Percentiles rank a stretch among this genome's conserved stretches.
phyloP scores from a whole-genome alignment of 2,888 invertebrate species.

The Cistogaster globosa region DNA sequence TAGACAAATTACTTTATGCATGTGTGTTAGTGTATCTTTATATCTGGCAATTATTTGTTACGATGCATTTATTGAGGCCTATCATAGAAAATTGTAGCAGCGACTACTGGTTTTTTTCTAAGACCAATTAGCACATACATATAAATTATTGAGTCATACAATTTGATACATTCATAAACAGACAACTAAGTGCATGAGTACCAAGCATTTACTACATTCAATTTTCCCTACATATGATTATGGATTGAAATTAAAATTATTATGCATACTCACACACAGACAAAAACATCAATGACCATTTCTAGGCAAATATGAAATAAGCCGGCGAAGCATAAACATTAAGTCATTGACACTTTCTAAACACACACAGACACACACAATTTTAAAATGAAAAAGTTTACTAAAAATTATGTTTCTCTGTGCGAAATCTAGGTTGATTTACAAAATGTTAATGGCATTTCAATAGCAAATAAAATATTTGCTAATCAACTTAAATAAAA shows the following conservation, averaged over 20 bases:
- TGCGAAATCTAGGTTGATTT: not conserved
- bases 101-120: not conserved
- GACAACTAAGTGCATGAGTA: slow-evolving; percentile 68
- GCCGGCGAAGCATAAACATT: slow-evolving; percentile 11
- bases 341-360: slow-evolving; percentile 62
- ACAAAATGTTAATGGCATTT: not conserved
- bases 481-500: too few species aligned
- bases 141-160: slow-evolving; percentile 13
- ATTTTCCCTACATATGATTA: slow-evolving; percentile 63
- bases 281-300: not conserved
- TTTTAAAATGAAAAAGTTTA: not conserved
- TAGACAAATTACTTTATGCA: too few species aligned
- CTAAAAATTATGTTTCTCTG: too few species aligned
- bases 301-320: slow-evolving; percentile 26
- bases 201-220: slow-evolving; percentile 55
- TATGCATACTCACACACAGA: slow-evolving; percentile 31
- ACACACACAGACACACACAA: not conserved
- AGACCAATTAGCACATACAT: not conserved
- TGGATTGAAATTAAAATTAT: slow-evolving; percentile 61
- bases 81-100: slow-evolving; percentile 37
- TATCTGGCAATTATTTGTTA: slow-evolving; percentile 40
- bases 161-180: slow-evolving; percentile 51
- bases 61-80: slow-evolving; percentile 47
- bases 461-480: too few species aligned
- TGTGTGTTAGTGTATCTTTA: not conserved